Evolutionary conservation across 2,113 vertebrate species (phyloP).

Genomic region (Ornithorhynchus anatinus): DNA sequence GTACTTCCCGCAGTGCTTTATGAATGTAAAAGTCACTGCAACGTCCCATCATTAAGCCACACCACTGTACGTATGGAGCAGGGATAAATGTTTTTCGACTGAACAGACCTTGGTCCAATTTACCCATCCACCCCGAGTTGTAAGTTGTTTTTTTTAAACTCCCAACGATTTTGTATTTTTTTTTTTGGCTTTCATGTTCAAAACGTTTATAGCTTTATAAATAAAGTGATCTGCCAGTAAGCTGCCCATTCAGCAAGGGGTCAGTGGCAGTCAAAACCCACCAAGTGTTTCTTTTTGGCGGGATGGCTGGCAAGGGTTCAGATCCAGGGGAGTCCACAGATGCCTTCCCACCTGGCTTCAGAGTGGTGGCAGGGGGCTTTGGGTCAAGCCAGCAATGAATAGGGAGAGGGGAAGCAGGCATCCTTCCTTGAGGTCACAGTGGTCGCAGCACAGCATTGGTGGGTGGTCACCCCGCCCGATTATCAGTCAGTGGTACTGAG

Average conservation of each 20-base stretch:
- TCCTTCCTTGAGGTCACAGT: too few relatives aligned
- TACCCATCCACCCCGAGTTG: constrained; percentile 35
- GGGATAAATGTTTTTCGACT: constrained; percentile 45
- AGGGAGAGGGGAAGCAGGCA: too few relatives aligned
- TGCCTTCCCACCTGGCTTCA: too few relatives aligned
- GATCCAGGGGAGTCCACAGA: too few relatives aligned
- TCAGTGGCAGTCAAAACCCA: constrained; percentile 46
- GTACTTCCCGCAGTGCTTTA: constrained; percentile 24
- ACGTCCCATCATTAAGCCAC: constrained; percentile 44
- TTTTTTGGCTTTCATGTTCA: constrained; percentile 65
- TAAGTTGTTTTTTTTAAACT: constrained; percentile 50
- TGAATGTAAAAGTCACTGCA: constrained; percentile 57
- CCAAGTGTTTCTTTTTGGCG: constrained; percentile 5
- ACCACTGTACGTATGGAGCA: constrained; percentile 58
- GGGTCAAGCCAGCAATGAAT: too few relatives aligned
- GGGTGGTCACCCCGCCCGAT: too few relatives aligned
- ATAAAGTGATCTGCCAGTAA: constrained; percentile 64
- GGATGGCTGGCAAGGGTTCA: neutral
- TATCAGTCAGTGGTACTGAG: too few relatives aligned
- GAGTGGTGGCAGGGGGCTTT: too few relatives aligned
- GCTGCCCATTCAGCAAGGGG: constrained; percentile 51
- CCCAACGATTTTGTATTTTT: constrained; percentile 49
- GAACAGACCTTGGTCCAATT: constrained; percentile 36
- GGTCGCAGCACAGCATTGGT: too few relatives aligned
- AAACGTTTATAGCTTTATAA: constrained; percentile 73